phyloP scores from a whole-genome alignment of 2,888 invertebrate species.

The Halictus quadricinctus region DNA sequence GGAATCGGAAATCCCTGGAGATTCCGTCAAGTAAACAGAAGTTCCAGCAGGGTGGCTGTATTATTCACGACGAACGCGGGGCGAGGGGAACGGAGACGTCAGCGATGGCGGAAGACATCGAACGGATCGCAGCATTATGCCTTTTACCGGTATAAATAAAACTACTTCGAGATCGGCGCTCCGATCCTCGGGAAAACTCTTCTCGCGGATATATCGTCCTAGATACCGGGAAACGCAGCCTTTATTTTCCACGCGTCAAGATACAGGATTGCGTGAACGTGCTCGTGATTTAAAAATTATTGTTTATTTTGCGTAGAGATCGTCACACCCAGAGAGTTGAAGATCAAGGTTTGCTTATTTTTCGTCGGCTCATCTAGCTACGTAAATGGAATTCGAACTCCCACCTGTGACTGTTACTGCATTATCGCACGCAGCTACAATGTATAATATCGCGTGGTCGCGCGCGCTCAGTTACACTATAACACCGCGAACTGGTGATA shows the following conservation, averaged over 20 bases:
- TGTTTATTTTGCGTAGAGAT: too few relatives aligned
- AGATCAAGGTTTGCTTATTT: background rate
- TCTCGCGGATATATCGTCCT: conserved; percentile 39
- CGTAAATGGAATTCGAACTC: background rate
- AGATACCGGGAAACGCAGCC: conserved; percentile 32
- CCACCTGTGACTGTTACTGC: background rate
- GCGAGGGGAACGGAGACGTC: conserved; percentile 30
- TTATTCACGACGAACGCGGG: conserved; percentile 44
- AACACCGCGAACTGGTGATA: conserved; percentile 34
- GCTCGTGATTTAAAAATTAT: conserved; percentile 3
- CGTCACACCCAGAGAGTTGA: background rate
- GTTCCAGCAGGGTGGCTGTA: conserved; percentile 25
- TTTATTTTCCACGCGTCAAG: conserved; percentile 13
- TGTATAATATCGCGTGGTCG: background rate
- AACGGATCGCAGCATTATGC: conserved; percentile 48
- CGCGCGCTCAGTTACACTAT: conserved; percentile 16
- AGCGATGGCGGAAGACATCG: conserved; percentile 37
- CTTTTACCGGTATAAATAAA: conserved; percentile 59
- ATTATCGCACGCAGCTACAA: background rate
- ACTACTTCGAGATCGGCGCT: conserved; percentile 25
- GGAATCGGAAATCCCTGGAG: background rate
- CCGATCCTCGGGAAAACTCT: conserved; percentile 19
- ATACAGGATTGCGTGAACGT: background rate
- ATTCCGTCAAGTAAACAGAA: conserved; percentile 34
- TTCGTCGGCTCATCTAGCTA: background rate